phyloP scores from a whole-genome alignment of 2,888 invertebrate species.

The Hydropsyche betteni region DNA sequence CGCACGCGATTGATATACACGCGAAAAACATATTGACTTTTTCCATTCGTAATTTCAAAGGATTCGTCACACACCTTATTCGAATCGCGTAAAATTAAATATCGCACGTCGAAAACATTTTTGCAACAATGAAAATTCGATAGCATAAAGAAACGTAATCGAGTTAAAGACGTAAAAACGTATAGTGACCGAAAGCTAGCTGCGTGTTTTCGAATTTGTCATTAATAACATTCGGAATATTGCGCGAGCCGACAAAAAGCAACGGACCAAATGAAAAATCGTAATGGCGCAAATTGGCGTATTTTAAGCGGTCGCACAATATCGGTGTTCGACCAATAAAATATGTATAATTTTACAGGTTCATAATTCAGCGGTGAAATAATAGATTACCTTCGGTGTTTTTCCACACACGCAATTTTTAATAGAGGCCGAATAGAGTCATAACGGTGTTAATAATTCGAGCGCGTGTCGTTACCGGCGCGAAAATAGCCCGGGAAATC shows the following conservation, averaged over 20 bases:
- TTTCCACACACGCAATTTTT: conserved; percentile 47
- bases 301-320: conserved; percentile 30
- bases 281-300: conserved; percentile 31
- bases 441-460: conserved; percentile 42
- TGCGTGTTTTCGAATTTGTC: conserved; percentile 21
- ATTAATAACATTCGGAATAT: conserved; percentile 23
- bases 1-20: background rate
- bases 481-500: conserved; percentile 8
- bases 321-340: conserved; percentile 37
- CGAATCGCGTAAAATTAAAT: background rate
- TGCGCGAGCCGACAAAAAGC: conserved; percentile 6
- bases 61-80: background rate
- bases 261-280: conserved; percentile 16
- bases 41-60: background rate
- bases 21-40: conserved; percentile 3
- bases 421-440: conserved; percentile 46
- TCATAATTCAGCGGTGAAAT: conserved; percentile 41
- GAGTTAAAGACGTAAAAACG: background rate
- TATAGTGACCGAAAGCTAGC: background rate
- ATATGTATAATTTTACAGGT: conserved; percentile 43
- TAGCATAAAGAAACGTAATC: conserved; percentile 12
- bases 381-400: conserved; percentile 36
- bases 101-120: background rate
- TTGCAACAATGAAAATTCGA: background rate
- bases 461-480: background rate